phyloP scores from a whole-genome alignment of 2,797 vertebrate species.

The Cirrhinus molitorella region DNA sequence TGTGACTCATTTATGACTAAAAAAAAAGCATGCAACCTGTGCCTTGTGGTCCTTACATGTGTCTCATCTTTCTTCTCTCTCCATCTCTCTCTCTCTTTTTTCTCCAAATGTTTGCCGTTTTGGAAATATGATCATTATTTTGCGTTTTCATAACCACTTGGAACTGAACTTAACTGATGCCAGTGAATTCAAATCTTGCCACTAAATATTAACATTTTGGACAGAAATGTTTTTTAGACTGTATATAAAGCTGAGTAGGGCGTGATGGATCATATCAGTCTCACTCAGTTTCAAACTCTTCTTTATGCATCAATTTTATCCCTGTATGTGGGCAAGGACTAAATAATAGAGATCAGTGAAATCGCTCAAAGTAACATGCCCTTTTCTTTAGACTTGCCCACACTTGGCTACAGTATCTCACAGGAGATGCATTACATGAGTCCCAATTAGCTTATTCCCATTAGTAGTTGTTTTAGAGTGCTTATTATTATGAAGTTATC shows the following conservation, averaged over 20 bases:
- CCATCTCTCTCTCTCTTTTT: neutral
- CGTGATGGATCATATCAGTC: neutral
- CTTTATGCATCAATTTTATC: neutral
- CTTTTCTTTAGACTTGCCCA: neutral
- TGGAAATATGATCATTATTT: neutral
- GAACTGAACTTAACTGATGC: too few relatives aligned
- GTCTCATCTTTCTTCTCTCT: neutral
- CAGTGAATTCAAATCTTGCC: too few relatives aligned
- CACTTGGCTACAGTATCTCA: neutral
- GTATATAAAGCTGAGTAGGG: neutral
- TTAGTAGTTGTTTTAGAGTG: neutral
- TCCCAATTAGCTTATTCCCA: neutral
- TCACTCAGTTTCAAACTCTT: neutral
- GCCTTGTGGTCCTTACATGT: neutral
- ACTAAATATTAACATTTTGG: too few relatives aligned
- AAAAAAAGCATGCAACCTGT: neutral
- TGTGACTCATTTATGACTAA: neutral
- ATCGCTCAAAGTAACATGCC: neutral
- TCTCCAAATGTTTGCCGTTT: neutral
- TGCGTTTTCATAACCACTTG: too few relatives aligned
- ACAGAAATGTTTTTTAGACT: neutral
- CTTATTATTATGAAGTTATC: neutral
- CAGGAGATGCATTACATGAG: neutral
- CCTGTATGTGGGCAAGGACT: neutral
- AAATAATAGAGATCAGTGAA: neutral